Evolutionary conservation across 2,113 vertebrate species (phyloP), one percentile per base, ranked within the genome.

Genomic region (Crotalus tigris): DNA sequence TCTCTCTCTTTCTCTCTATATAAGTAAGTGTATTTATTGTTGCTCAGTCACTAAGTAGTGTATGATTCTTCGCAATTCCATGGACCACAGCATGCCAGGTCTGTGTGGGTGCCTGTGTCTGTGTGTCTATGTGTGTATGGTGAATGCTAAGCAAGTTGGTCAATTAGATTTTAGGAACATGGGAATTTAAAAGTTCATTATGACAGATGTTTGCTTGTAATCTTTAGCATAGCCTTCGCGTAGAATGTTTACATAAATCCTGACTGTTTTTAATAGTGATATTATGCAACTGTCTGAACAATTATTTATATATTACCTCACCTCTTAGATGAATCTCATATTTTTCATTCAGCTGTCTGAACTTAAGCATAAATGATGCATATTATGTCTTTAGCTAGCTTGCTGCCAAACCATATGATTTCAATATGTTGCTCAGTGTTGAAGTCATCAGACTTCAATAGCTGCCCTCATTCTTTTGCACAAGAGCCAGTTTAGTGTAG

Each of bases 181-280:
- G 1, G 87, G 29, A 46, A 26, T 0, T 0, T 75, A 57, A 58
- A 64, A 81, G 85, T 23, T 46, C 33, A 88, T 88, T 91, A 87
- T 64, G 90, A 33, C n/a, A 92, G 87, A 92, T 92, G 1, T 1
- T 89, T 87, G 17, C 2, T 24, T 46, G 39, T 87, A 92, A 24
- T 91, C 4, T 33, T 29, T 95, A 93, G 46, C 12, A 5, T 94
- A 24, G 57, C 90, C 94, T 93, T 88, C 92, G 0, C 46, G 46
- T 85, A 21, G 94, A 94, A 95, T 93, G 64, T 94, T 93, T 87
- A 95, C 57, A n/a, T 89, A 94, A 17, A 10, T 91, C 85, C 86
- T 87, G 87, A 90, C 5, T 88, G 69, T 93, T 93, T 93, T 46
- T 87, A 55, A 75, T 75, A 75, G 69, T 39, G 15, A 75, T 8